A percentile compares a stretch with the other conserved stretches of the same genome.
Evolutionary conservation across 2,888 invertebrate species (phyloP).

Genomic region (Oscheius sp.): DNA sequence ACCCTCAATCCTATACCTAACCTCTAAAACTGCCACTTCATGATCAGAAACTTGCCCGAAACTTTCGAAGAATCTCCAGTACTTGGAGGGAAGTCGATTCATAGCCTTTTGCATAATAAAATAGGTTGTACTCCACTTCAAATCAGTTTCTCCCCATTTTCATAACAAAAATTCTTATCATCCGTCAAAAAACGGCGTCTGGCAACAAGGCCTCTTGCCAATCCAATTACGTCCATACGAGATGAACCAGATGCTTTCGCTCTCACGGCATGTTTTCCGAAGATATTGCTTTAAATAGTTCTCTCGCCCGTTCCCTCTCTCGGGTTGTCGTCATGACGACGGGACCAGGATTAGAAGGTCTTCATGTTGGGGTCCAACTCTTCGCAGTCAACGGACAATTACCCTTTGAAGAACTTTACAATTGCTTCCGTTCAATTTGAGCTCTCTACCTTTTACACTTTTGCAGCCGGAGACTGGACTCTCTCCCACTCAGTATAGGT

Average conservation of each 20-base stretch:
- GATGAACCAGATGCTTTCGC: not conserved
- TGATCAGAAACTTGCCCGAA: too few species aligned
- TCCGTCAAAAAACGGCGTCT: too few species aligned
- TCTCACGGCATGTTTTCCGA: not conserved
- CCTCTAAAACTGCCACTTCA: too few species aligned
- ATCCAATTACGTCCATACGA: not conserved
- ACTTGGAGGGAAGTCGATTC: too few species aligned
- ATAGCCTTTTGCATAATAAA: too few species aligned
- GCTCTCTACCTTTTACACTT: not conserved
- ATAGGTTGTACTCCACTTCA: too few species aligned
- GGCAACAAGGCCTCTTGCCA: too few species aligned
- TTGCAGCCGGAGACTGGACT: not conserved
- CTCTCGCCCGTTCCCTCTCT: conserved; percentile 18
- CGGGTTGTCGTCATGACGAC: conserved; percentile 15
- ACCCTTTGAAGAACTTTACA: conserved; percentile 11
- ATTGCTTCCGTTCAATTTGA: conserved; percentile 25
- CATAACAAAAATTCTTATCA: too few species aligned
- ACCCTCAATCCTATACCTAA: too few species aligned
- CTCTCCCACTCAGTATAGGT: not conserved
- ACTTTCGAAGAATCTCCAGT: too few species aligned
- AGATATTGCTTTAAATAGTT: not conserved
- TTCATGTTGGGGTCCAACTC: conserved; percentile 17
- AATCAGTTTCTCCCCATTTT: too few species aligned
- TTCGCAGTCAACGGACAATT: conserved; percentile 6
- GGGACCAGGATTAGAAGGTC: conserved; percentile 19